These are phyloP conservation scores for Pangasius macronema DNA, from an alignment of 2,797 vertebrate species.

Conservation along the genomic window DNA sequence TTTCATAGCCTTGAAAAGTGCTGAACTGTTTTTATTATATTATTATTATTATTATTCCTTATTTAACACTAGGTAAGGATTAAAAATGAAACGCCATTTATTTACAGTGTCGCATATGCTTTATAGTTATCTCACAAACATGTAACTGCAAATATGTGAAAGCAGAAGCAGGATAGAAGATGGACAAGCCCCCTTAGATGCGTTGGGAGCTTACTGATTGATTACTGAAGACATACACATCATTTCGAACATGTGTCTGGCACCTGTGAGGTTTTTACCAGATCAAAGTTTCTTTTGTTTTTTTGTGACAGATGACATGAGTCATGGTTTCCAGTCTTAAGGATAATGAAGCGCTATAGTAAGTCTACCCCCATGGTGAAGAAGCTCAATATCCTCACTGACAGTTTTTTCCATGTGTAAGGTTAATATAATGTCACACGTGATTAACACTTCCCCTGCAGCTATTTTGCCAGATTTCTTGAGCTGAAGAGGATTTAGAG, in stretches of 20 bases:
- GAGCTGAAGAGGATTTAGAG: constrained; percentile 38
- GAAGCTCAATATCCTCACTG: constrained; percentile 57
- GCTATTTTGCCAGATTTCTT: constrained; percentile 47
- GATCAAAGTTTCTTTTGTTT: neutral
- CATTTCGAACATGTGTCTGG: constrained; percentile 44
- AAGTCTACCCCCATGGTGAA: constrained; percentile 51
- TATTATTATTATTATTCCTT: neutral
- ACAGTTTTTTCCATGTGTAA: constrained; percentile 55
- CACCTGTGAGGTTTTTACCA: constrained; percentile 28
- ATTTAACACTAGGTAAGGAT: neutral
- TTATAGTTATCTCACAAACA: neutral
- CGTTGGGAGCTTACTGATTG: neutral
- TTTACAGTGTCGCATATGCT: neutral
- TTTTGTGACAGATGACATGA: constrained; percentile 53
- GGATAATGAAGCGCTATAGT: constrained; percentile 52
- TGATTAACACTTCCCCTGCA: constrained; percentile 57
- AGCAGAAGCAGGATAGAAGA: neutral
- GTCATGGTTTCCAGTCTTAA: constrained; percentile 59
- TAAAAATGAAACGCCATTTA: neutral
- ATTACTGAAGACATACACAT: neutral
- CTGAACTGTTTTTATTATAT: neutral
- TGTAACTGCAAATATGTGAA: neutral
- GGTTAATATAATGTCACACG: constrained; percentile 60
- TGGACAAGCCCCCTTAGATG: neutral
- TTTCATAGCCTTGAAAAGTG: neutral